Evolutionary conservation across 2,113 vertebrate species (phyloP), one percentile per base, ranked within the genome.

Genomic region (Cebus imitator): DNA sequence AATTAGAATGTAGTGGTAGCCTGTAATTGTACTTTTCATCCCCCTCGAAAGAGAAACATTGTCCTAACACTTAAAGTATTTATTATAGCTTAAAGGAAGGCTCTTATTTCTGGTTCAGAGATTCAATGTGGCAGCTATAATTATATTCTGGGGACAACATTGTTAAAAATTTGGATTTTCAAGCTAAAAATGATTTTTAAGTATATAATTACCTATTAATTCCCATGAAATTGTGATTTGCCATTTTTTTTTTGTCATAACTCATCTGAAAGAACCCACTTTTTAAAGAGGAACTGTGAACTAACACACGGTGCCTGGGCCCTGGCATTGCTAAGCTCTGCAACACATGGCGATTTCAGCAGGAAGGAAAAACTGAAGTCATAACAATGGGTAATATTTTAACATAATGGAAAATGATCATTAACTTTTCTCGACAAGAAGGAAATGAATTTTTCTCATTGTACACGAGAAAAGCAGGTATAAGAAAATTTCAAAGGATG

Each of bases 301-400:
- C 92, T 97, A 95, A 95, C 87, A 76, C 84, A 64, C 2, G 11
- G 81, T 50, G 58, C 81, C 81, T 96, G 4, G 48, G 90, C 81
- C 92, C 84, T 88, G 95, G 94, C 72, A 37, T 18, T 79, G 78
- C 79, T 85, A 40, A 97, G 81, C 81, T 81, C 64, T 75, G 20
- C 35, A 57, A 73, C 58, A 64, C 66, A 35, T 78, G 75, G 91
- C 83, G 93, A 94, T 93, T 96, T 95, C 97, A 91, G 79, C 86
- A 83, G 86, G 85, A 95, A 95, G 61, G 70, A 83, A 94, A 94
- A 86, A 58, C 95, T 79, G 84, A 97, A 97, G 96, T 97, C 97
- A 95, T 96, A 97, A 97, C 97, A 97, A 97, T 96, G 96, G 97
- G 81, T 97, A 97, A 97, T 97, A 96, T 98, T 97, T 96, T 98